Percentiles rank a stretch among this genome's conserved stretches.
These are phyloP conservation scores for Drosophila athabasca DNA, from an alignment of 1,140 invertebrate genomes.

Conservation along the genomic window DNA sequence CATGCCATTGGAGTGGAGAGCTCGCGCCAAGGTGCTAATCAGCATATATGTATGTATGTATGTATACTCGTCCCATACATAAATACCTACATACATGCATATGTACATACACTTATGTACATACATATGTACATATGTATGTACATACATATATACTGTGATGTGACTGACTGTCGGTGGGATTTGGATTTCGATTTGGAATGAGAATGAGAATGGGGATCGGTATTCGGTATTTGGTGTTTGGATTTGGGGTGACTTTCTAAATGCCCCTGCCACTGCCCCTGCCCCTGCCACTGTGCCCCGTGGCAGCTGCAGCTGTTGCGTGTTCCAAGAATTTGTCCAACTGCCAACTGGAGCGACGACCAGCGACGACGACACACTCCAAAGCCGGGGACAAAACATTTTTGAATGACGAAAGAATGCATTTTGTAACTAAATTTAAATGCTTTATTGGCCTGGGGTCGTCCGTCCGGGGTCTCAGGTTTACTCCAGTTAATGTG, in stretches of 20 bases:
- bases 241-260: conserved; percentile 67
- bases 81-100: conserved; percentile 3
- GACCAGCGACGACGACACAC: conserved; percentile 7
- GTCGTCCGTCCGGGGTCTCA: no score
- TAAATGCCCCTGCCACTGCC: conserved; percentile 29
- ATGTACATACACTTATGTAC: conserved; percentile 5
- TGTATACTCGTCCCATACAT: conserved; percentile 22
- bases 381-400: conserved; percentile 13
- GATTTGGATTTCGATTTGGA: conserved; percentile 42
- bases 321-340: conserved; percentile 4
- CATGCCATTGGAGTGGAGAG: conserved; percentile 42
- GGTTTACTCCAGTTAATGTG: no score
- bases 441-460: conserved; percentile 38
- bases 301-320: conserved; percentile 51
- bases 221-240: neutral
- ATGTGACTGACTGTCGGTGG: neutral
- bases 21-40: conserved; percentile 73
- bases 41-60: conserved; percentile 43
- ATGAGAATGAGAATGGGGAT: conserved; percentile 30
- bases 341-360: conserved; percentile 33
- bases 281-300: no score
- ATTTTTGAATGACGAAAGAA: conserved; percentile 4
- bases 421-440: conserved; percentile 52
- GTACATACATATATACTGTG: conserved; percentile 47
- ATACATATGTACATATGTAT: conserved; percentile 27